phyloP scores from a whole-genome alignment of 2,888 invertebrate species.

The Plutella xylostella region DNA sequence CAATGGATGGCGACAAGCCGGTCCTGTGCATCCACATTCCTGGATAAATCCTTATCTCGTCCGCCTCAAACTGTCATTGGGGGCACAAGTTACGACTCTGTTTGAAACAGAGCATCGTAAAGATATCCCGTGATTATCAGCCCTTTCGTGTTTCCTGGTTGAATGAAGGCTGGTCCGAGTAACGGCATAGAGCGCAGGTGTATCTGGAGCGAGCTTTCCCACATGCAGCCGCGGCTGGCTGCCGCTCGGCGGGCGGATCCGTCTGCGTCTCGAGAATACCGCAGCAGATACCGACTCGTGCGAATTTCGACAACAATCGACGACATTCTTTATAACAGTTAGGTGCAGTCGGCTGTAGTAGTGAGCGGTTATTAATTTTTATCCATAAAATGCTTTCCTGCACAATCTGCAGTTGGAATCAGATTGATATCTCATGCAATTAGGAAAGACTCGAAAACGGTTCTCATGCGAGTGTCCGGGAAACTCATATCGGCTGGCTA shows the following conservation, averaged over 20 bases:
- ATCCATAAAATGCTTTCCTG: not conserved
- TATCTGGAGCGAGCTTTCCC: constrained; percentile 60
- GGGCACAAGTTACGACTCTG: constrained; percentile 2
- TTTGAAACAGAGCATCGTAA: constrained; percentile 1
- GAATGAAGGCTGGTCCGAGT: constrained; percentile 17
- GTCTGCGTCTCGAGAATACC: not conserved
- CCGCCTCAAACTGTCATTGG: constrained; percentile 5
- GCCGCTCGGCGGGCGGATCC: constrained; percentile 2
- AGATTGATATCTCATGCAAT: not conserved
- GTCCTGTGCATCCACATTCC: constrained; percentile 27
- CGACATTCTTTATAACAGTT: too few relatives aligned
- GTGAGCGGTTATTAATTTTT: too few relatives aligned
- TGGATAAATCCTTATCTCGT: constrained; percentile 33
- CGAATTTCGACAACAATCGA: not conserved
- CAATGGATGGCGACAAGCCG: not conserved
- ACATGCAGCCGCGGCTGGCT: constrained; percentile 28
- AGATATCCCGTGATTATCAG: constrained; percentile 7
- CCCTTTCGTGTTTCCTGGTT: not conserved
- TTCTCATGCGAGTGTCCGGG: constrained; percentile 7
- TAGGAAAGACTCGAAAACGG: too few relatives aligned
- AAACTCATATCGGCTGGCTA: constrained; percentile 5
- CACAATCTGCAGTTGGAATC: not conserved
- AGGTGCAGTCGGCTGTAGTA: not conserved
- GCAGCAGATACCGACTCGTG: not conserved
- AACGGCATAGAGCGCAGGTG: constrained; percentile 24